These are phyloP conservation scores for Cebus imitator DNA, from an alignment of 2,113 vertebrate genomes.

Conservation along the genomic window DNA sequence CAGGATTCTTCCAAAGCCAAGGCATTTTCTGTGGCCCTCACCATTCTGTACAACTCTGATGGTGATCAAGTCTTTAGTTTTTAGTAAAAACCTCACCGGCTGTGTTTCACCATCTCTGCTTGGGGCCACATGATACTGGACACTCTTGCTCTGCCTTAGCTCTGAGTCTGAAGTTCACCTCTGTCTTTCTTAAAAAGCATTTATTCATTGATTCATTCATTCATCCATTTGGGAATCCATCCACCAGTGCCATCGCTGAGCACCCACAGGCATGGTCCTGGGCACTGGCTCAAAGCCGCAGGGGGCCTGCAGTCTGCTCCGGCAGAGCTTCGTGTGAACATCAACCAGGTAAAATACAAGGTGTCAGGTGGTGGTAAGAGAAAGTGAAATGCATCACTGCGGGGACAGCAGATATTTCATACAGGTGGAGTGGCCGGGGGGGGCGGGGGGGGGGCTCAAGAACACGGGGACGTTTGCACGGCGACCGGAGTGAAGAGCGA, in stretches of 20 bases:
- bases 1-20: not conserved
- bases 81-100: not conserved
- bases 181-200: not conserved
- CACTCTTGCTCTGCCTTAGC: not conserved
- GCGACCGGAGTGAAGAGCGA: not conserved
- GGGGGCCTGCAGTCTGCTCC: too few relatives aligned
- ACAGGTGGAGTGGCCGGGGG: not conserved
- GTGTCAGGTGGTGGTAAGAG: not conserved
- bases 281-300: not conserved
- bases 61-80: not conserved
- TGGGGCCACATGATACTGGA: not conserved
- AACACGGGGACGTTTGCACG: not conserved
- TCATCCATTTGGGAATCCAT: not conserved
- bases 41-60: not conserved
- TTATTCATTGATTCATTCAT: accelerated
- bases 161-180: not conserved
- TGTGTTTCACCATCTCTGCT: not conserved
- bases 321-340: not conserved
- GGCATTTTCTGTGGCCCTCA: not conserved
- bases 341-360: not conserved
- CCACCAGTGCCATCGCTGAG: accelerated
- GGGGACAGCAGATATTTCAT: not conserved
- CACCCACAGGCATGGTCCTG: accelerated
- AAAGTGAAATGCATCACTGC: not conserved
- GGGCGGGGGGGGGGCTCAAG: accelerated